These are phyloP conservation scores for Rhincodon typus DNA, from an alignment of 2,797 vertebrate genomes.

Conservation along the genomic window DNA sequence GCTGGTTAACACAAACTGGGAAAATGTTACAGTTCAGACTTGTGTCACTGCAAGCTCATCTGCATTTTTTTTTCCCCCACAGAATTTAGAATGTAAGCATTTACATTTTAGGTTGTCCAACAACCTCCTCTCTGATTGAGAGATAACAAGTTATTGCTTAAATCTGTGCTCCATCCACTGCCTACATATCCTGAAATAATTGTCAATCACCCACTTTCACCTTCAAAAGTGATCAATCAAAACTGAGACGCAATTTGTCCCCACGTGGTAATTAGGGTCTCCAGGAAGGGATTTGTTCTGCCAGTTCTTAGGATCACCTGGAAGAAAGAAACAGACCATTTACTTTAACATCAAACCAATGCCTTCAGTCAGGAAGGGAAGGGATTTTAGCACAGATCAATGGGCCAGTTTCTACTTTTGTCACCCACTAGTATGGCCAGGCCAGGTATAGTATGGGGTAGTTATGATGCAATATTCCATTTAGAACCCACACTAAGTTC, in stretches of 20 bases:
- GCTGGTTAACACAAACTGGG: slow-evolving; percentile 88
- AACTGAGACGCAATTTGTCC: slow-evolving; percentile 98
- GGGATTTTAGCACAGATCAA: background rate
- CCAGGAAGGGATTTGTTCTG: slow-evolving; percentile 99
- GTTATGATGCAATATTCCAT: background rate
- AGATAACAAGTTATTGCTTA: slow-evolving; percentile 20
- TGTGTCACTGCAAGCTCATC: slow-evolving; percentile 2
- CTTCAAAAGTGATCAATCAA: slow-evolving; percentile 98
- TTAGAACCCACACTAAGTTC: background rate
- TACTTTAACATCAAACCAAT: background rate
- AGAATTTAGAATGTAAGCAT: slow-evolving; percentile 30
- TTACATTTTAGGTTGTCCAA: slow-evolving; percentile 20
- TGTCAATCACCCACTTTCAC: slow-evolving; percentile 68
- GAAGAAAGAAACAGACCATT: slow-evolving; percentile 42
- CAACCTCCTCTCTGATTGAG: background rate
- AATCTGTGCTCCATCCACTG: background rate
- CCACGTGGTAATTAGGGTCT: slow-evolving; percentile 98
- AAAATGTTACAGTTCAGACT: slow-evolving; percentile 44
- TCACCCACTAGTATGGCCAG: background rate
- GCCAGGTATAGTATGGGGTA: background rate
- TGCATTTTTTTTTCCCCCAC: background rate
- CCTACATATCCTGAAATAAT: background rate
- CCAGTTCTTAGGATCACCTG: slow-evolving; percentile 99
- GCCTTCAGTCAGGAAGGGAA: background rate
- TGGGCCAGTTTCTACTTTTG: background rate